phyloP scores from a whole-genome alignment of 2,797 vertebrate genomes.

The Lithobates sylvaticus region DNA sequence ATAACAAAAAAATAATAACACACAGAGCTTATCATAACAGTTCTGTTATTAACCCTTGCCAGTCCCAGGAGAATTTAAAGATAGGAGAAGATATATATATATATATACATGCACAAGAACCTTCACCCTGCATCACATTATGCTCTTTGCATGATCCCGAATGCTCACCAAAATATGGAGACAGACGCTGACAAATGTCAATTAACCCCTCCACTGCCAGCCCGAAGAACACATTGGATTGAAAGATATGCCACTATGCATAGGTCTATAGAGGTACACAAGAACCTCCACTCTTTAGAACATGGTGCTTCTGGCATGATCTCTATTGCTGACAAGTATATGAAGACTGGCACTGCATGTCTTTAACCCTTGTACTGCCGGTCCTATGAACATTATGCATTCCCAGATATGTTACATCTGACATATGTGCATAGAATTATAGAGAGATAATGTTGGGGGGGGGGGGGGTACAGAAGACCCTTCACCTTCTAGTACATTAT shows the following conservation, averaged over 20 bases:
- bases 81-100: too few species aligned
- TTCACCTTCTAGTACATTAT: too few species aligned
- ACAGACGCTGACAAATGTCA: background rate
- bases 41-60: background rate
- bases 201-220: background rate
- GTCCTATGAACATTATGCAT: too few species aligned
- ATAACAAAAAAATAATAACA: too few species aligned
- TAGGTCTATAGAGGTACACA: background rate
- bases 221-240: background rate
- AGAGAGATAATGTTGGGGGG: too few species aligned
- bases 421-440: too few species aligned
- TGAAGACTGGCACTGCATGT: background rate
- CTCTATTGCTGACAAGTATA: conserved; percentile 1
- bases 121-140: background rate
- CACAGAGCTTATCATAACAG: background rate
- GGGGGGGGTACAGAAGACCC: too few species aligned
- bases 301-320: background rate
- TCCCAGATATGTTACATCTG: too few species aligned
- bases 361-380: background rate
- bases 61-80: background rate
- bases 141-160: background rate
- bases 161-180: background rate
- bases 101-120: too few species aligned
- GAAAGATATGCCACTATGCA: background rate
- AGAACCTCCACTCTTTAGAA: too few species aligned